Evolutionary conservation across 2,113 vertebrate species (phyloP).

Genomic region (Elaphurus davidianus): DNA sequence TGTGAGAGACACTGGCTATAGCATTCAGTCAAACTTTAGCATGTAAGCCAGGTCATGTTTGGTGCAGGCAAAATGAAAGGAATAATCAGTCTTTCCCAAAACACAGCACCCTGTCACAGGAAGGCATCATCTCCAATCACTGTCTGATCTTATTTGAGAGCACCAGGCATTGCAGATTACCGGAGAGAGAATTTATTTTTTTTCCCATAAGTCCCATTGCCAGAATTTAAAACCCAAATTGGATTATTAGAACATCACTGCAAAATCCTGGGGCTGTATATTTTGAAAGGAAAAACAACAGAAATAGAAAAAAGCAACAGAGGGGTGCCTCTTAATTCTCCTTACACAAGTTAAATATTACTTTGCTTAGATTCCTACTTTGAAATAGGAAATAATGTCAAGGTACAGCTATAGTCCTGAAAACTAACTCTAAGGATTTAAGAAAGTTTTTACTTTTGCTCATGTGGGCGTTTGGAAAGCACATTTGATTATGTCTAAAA

Average conservation of each 20-base stretch:
- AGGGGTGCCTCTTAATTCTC: not conserved
- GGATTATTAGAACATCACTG: conserved; percentile 61
- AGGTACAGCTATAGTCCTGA: not conserved
- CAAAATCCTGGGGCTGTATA: conserved; percentile 26
- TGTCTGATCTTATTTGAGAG: conserved; percentile 71
- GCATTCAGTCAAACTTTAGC: not conserved
- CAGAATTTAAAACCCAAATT: conserved; percentile 68
- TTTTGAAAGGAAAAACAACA: conserved; percentile 56
- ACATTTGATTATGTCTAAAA: not conserved
- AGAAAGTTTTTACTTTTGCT: not conserved
- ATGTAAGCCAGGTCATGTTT: not conserved
- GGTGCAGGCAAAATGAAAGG: not conserved
- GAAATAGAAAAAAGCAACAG: not conserved
- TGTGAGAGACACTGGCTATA: not conserved
- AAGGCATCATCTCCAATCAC: conserved; percentile 66
- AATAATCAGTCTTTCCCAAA: conserved; percentile 71
- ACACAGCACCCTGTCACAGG: conserved; percentile 61
- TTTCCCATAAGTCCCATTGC: conserved; percentile 67
- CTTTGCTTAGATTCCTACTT: not conserved
- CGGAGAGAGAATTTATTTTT: conserved; percentile 56
- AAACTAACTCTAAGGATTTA: not conserved
- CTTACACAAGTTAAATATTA: not conserved
- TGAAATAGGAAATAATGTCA: not conserved
- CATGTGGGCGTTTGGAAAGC: not conserved
- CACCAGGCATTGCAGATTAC: conserved; percentile 70